Evolutionary conservation across 2,113 vertebrate genomes (phyloP), one percentile per base, ranked within the genome.

Genomic region (Campylomormyrus tamandua): DNA sequence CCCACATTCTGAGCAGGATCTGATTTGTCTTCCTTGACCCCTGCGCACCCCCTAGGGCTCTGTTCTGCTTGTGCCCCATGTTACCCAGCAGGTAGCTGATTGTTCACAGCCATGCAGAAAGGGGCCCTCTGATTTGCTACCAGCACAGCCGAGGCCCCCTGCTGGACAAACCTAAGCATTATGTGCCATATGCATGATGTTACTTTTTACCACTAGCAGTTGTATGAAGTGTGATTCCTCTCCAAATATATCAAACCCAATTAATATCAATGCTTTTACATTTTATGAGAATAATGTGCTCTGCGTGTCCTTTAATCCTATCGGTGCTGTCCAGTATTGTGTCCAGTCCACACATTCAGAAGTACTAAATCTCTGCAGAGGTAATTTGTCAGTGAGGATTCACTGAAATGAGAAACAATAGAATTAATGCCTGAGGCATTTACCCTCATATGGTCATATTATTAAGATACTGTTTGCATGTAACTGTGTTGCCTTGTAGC

Each of bases 61-160:
- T 27, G 3, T 31, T 87, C 45, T 89, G n/a, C 70, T 83, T 35
- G 27, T 70, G 10, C 70, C 46, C 66, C 48, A 49, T 49, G 58
- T 31, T 50, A 62, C 89, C 86, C 83, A 87, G 89, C 89, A 90
- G 89, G 89, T 90, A 90, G 50, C 89, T 58, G 13, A 31, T 80
- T 48, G 24, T 15, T 84, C 45, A 48, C 83, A 42, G 21, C 7
- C 35, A 45, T 7, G 85, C 50, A 35, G 2, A 53, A 17, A 35
- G 15, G 27, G 5, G 49, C n/a, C 31, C 13, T 24, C 48, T 31
- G 49, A 52, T 35, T 52, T 35, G 10, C 49, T 42, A 19, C 27
- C 85, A 86, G 83, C 83, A 86, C 49, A 48, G 17, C 45, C 48
- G 21, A 39, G 13, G 5, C 85, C 85, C 24, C 85, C 48, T 53